These are phyloP conservation scores for Caerostris darwini DNA, from an alignment of 1,140 invertebrate species.

Conservation along the genomic window DNA sequence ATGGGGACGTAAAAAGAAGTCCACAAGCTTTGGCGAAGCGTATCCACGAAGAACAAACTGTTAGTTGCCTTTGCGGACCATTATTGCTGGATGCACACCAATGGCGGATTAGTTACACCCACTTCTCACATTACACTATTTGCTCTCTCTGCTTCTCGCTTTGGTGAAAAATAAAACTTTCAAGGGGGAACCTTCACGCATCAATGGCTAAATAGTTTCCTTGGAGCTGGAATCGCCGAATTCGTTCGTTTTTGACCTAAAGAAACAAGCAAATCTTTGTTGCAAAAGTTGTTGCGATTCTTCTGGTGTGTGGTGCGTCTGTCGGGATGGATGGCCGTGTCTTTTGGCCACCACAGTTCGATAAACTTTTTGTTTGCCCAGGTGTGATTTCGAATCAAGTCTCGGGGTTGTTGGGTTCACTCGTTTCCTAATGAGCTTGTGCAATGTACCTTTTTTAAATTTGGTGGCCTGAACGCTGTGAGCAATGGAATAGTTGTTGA, in stretches of 20 bases:
- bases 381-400: background rate
- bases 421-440: background rate
- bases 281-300: slow-evolving; percentile 15
- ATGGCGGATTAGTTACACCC: slow-evolving; percentile 66
- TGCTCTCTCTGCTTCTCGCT: slow-evolving; percentile 47
- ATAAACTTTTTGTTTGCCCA: background rate
- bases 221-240: slow-evolving; percentile 39
- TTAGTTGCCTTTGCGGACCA: background rate
- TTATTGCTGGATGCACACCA: slow-evolving; percentile 28
- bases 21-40: background rate
- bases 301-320: background rate
- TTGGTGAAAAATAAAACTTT: slow-evolving; percentile 18
- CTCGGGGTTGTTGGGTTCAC: background rate
- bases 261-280: slow-evolving; percentile 50
- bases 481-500: background rate
- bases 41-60: background rate
- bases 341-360: background rate
- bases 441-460: background rate
- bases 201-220: slow-evolving; percentile 70
- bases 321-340: background rate
- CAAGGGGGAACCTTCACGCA: slow-evolving; percentile 34
- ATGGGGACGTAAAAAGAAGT: background rate
- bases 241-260: slow-evolving; percentile 68
- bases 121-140: slow-evolving; percentile 75
- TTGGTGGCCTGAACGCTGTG: background rate